Percentiles rank a stretch among this genome's conserved stretches.
Conservation (phyloP, 1,140 invertebrate species). For the Chionoecetes opilio region DNA sequence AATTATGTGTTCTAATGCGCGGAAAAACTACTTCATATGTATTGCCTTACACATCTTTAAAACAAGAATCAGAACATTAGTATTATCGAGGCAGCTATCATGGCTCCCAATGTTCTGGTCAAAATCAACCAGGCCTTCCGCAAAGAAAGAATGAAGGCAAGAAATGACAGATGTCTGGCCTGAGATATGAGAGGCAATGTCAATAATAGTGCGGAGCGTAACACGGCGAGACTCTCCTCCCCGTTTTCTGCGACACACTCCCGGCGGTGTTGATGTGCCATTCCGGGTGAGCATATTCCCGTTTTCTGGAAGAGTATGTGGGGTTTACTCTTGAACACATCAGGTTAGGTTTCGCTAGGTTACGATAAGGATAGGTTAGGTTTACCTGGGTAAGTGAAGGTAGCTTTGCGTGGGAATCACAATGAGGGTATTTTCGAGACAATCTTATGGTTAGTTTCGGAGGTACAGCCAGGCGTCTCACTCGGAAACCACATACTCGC, state of each 20-base stretch:
- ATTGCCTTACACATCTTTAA: background rate
- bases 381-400: too few relatives aligned
- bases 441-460: too few relatives aligned
- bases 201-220: background rate
- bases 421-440: too few relatives aligned
- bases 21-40: background rate
- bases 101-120: background rate
- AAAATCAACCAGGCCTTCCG: background rate
- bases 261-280: slow-evolving; percentile 31
- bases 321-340: too few relatives aligned
- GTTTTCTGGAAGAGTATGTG: too few relatives aligned
- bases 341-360: too few relatives aligned
- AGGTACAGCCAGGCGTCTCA: too few relatives aligned
- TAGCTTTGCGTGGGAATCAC: too few relatives aligned
- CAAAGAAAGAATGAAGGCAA: background rate
- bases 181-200: background rate
- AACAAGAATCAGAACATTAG: background rate
- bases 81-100: background rate
- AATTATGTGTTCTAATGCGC: background rate
- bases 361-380: too few relatives aligned
- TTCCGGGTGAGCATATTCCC: background rate
- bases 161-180: background rate
- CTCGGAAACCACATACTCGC: too few relatives aligned
- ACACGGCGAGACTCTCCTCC: background rate
- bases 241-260: slow-evolving; percentile 42